Base-by-base conservation (phyloP, 2,797 vertebrate genomes). In the Cichlasoma orientale region DNA sequence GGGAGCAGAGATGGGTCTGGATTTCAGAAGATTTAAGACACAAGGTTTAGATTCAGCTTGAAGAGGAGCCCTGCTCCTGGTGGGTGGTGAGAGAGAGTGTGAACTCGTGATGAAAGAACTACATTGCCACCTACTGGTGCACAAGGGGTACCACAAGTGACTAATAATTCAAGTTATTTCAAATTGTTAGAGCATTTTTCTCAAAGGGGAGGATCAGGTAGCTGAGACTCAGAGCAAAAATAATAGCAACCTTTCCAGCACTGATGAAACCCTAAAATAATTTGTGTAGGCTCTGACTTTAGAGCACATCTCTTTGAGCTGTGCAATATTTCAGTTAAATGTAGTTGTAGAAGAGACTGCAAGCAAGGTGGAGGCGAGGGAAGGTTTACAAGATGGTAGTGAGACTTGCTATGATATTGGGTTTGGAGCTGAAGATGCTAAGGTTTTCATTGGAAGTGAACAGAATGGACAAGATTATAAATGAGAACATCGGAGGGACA, bases 111-210 rank as follows among this genome's bases (percentile, higher is more conserved):
- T 41, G 36, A 72, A 10, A 41, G 79, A 77, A 11, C 61, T 59
- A 89, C 31, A 88, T 77, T 93, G 90, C 74, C 84, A 82, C 63
- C 90, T 69, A 66, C 13, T 86, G 92, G 79, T 69, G 4, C 4
- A 25, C 3, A 19, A 33, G 27, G 14, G 5, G 56, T 44, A 66
- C 38, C 16, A 72, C 70, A 82, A 7, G 12, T 18, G 31, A 56
- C 23, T 21, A 25, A 36, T 33, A 38, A 31, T 19, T 25, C 2
- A 31, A 38, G 1, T 23, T 27, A 29, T 4, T 29, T 61, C 18
- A 58, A 18, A 47, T 18, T 73, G 11, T n/a, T 73, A 57, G 25
- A 5, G 55, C 12, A 16, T 74, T n/a, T n/a, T 33, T 31, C n/a
- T 44, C 72, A 50, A 33, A 58, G 27, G 55, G 56, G 44, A 52